phyloP scores from a whole-genome alignment of 2,113 vertebrate genomes.

The Chamaea fasciata region DNA sequence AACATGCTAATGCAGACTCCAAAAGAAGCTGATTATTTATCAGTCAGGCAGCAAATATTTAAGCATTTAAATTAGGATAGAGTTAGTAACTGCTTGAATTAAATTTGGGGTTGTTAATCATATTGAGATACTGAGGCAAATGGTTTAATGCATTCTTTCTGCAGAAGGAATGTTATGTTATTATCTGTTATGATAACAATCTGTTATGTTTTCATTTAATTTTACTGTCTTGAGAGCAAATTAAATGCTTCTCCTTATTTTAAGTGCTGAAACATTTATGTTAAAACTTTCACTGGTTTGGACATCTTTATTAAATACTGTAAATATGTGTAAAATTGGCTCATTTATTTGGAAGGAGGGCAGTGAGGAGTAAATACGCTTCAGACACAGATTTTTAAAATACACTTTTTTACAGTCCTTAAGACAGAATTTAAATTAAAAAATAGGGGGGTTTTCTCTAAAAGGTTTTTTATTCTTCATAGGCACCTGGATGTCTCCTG shows the following conservation, averaged over 20 bases:
- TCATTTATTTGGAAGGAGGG: not conserved
- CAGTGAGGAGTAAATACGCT: not conserved
- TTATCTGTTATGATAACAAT: no score
- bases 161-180: not conserved
- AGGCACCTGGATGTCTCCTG: not conserved
- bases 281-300: slow-evolving; percentile 14
- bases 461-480: not conserved
- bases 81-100: not conserved
- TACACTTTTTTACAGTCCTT: not conserved
- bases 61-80: not conserved
- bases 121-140: not conserved
- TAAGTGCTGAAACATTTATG: slow-evolving; percentile 13
- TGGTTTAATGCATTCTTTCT: not conserved
- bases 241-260: not conserved
- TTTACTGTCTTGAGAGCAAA: not conserved
- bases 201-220: not conserved
- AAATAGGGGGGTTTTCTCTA: not conserved
- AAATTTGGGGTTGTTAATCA: not conserved
- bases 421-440: not conserved
- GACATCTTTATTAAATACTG: slow-evolving; percentile 52
- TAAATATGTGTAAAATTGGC: slow-evolving; percentile 49
- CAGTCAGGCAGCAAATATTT: not conserved
- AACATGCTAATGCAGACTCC: not conserved
- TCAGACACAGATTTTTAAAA: not conserved
- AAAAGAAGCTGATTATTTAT: slow-evolving; percentile 1